These are phyloP conservation scores for Bagarius yarrelli DNA, from an alignment of 2,113 vertebrate genomes.

Conservation along the genomic window DNA sequence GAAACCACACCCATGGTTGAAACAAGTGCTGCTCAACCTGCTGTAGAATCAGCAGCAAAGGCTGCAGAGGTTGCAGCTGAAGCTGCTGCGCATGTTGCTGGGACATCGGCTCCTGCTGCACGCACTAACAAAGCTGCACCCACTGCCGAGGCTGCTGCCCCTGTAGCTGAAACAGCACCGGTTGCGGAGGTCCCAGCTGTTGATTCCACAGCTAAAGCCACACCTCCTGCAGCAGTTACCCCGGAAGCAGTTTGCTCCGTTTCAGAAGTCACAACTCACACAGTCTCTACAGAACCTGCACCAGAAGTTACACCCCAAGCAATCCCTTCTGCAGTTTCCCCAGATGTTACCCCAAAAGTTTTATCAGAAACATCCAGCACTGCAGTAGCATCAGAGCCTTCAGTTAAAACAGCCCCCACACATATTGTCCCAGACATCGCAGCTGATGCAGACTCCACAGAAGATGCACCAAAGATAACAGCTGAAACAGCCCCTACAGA, in stretches of 20 bases:
- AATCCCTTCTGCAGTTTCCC: neutral
- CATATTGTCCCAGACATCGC: neutral
- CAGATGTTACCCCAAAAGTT: neutral
- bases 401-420: constrained; percentile 5
- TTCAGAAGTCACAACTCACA: neutral
- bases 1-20: neutral
- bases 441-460: neutral
- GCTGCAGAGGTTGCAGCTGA: neutral
- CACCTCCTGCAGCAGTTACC: neutral
- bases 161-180: neutral
- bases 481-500: neutral
- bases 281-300: neutral
- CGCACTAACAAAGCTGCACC: constrained; percentile 11
- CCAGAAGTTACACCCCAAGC: neutral
- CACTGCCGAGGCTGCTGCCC: neutral
- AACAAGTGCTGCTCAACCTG: neutral
- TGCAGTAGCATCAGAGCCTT: neutral
- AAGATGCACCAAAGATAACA: neutral
- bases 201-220: neutral
- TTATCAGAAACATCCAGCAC: neutral
- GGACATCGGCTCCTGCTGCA: neutral
- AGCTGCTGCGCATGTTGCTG: neutral
- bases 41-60: neutral
- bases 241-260: neutral
- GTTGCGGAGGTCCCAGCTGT: neutral